A percentile compares a stretch with the other conserved stretches of the same genome.
phyloP scores from a whole-genome alignment of 2,113 vertebrate genomes.

The Rhegmatorhina hoffmannsi region DNA sequence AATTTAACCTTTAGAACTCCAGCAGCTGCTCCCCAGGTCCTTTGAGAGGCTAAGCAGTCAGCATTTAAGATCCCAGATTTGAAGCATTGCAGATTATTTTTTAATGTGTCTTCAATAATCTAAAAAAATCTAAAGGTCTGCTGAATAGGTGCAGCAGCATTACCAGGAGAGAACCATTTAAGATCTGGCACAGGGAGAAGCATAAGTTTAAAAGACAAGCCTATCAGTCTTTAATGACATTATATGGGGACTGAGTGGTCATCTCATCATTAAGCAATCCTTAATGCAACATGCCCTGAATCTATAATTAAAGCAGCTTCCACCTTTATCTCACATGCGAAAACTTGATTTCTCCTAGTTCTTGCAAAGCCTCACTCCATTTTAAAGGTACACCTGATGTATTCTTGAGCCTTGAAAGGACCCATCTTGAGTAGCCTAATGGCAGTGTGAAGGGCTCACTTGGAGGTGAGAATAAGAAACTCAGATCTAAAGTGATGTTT shows the following conservation, averaged over 20 bases:
- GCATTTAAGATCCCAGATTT: background rate
- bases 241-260: constrained; percentile 41
- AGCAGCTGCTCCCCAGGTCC: background rate
- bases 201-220: constrained; percentile 32
- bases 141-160: constrained; percentile 17
- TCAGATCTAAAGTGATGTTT: background rate
- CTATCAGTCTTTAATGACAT: constrained; percentile 46
- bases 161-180: constrained; percentile 32
- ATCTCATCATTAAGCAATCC: constrained; percentile 38
- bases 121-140: constrained; percentile 22
- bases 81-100: constrained; percentile 13
- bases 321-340: background rate
- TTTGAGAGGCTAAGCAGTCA: background rate
- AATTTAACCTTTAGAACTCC: background rate
- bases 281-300: constrained; percentile 30
- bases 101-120: constrained; percentile 1
- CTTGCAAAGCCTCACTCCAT: background rate
- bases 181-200: constrained; percentile 30
- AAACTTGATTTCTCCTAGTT: constrained; percentile 22
- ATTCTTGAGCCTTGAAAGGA: background rate
- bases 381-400: background rate
- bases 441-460: background rate
- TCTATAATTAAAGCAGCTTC: constrained; percentile 49
- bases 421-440: background rate
- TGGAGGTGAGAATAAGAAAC: background rate